A percentile compares a stretch with the other conserved stretches of the same genome.
Conservation (phyloP, 2,888 invertebrate genomes). For the Eristalinus sepulchralis region DNA sequence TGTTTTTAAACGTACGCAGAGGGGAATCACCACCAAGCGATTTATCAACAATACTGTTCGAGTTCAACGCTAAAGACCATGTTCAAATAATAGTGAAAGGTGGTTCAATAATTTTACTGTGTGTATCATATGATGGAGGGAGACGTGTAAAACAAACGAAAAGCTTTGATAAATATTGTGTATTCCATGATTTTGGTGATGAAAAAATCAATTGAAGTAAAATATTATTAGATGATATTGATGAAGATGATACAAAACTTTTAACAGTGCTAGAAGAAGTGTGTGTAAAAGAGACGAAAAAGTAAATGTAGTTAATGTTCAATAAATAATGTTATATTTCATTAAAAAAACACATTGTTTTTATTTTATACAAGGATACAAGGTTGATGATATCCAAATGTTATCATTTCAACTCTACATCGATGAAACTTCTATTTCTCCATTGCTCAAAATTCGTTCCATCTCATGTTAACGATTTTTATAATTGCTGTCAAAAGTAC, state of each 20-base stretch:
- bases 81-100: neutral
- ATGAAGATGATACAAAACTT: neutral
- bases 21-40: neutral
- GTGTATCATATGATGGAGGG: neutral
- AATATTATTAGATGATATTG: neutral
- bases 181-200: neutral
- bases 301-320: too few relatives aligned
- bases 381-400: too few relatives aligned
- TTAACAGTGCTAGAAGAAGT: neutral
- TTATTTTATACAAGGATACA: too few relatives aligned
- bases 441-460: conserved; percentile 45
- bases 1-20: neutral
- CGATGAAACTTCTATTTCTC: conserved; percentile 40
- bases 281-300: neutral
- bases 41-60: neutral
- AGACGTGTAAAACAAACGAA: neutral
- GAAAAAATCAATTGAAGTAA: too few relatives aligned
- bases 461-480: conserved; percentile 46
- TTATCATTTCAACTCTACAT: conserved; percentile 14
- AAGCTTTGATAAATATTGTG: neutral
- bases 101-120: neutral
- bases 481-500: conserved; percentile 54
- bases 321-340: too few relatives aligned
- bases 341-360: too few relatives aligned
- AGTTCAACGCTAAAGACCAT: neutral